Evolutionary conservation across 2,113 vertebrate genomes (phyloP), one percentile per base, ranked within the genome.

Genomic region (Onychostoma macrolepis): DNA sequence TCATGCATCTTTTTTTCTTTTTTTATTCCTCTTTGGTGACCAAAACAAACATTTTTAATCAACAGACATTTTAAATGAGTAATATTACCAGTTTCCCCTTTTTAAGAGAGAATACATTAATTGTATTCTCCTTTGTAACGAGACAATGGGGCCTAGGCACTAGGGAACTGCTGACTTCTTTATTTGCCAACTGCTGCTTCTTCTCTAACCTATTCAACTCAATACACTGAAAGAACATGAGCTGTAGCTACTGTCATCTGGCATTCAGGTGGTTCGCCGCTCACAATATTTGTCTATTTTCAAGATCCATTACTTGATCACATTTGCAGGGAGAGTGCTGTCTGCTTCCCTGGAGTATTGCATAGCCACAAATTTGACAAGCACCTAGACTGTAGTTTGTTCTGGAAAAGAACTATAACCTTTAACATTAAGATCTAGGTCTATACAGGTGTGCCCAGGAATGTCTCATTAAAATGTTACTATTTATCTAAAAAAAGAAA

Each of bases 271-370:
- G 41, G 24, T 45, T 45, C 41, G 0, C 72, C 13, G 12, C 72
- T 76, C 6, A 45, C n/a, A 45, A 26, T 45, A 43, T 75, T 45
- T 28, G 38, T 30, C 38, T 76, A 15, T 45, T 76, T 76, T 76
- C 72, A 76, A 76, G 41, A 45, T 75, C 72, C 72, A 75, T 45
- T 75, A 45, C 72, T 45, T 45, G 72, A 75, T 76, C 72, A 45
- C 72, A 76, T 76, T 48, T 76, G 72, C 72, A 75, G 38, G 3
- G 6, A 45, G 24, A 76, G 72, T 45, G 41, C 38, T 76, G 72
- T 76, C 72, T 45, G 72, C 72, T 76, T 76, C 72, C 41, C 41
- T 75, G 41, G 24, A 76, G 72, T 76, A 45, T 45, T 12, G 4
- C n/a, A 76, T 45, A 76, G n/a, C n/a, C n/a, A 76, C 11, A 45